Base-by-base conservation (phyloP, 2,888 invertebrate genomes). In the Cephus pulcher region DNA sequence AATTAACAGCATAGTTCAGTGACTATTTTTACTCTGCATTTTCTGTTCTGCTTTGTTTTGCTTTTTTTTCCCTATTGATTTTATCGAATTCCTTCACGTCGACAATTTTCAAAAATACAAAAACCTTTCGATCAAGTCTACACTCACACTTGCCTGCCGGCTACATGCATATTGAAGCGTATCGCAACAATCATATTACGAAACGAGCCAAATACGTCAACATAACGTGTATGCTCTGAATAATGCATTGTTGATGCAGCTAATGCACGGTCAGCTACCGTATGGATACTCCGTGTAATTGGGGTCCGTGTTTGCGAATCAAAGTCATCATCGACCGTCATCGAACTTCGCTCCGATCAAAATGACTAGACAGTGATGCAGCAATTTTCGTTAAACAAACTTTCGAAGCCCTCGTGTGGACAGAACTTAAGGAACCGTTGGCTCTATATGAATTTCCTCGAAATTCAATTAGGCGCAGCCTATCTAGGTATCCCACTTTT, bases 201-300 rank as follows among this genome's bases (percentile, higher is more conserved):
- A 88, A 89, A 88, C 87, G 85, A 56, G 86, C 85, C 87, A 87
- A 89, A 90, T 88, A 87, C 88, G 87, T 88, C 86, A 87, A 88
- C 87, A 84, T 74, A 81, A 75, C 79, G 75, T 85, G 83, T 85
- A 80, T 83, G 80, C 83, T 80, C 88, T 90, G 90, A 90, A 91
- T 91, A 91, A 91, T 90, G 91, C 90, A 91, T 91, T 91, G 91
- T 91, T 91, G 90, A 89, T 91, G 90, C 88, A 90, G 90, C 89
- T 91, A 91, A 91, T 91, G 91, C 91, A 91, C 87, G 88, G 89
- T 90, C 91, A 90, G 90, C 90, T 86, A 86, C 87, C 87, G 86
- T 84, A 79, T 83, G 83, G 82, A 84, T 84, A 84, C 81, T 84
- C 86, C 84, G 86, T 89, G 89, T 91, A 91, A 91, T 91, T 91